Evolutionary conservation across 2,113 vertebrate species (phyloP).

Genomic region (Hippocampus abdominalis): DNA sequence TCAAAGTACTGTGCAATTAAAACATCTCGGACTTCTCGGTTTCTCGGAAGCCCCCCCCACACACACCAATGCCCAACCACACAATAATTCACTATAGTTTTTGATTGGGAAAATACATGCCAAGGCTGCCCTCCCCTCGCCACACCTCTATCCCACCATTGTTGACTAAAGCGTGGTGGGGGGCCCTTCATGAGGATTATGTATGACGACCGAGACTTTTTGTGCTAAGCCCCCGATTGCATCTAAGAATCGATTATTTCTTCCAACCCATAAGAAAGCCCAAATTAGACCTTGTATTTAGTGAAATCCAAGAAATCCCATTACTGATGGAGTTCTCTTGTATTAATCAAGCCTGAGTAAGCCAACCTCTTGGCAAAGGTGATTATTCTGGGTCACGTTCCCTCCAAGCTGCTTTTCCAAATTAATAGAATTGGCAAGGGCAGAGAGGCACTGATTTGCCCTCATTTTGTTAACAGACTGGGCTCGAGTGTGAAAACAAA

Average conservation of each 20-base stretch:
- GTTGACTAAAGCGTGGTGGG: too few relatives aligned
- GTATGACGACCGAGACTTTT: too few relatives aligned
- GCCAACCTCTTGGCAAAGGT: slow-evolving; percentile 44
- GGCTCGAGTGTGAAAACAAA: slow-evolving; percentile 14
- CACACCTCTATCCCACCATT: too few relatives aligned
- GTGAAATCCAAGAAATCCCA: not conserved
- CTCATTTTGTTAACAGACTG: slow-evolving; percentile 37
- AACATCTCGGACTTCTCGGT: too few relatives aligned
- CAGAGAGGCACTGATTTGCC: slow-evolving; percentile 39
- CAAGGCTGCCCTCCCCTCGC: too few relatives aligned
- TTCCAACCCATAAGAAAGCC: not conserved
- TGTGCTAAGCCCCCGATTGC: not conserved
- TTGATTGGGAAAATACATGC: too few relatives aligned
- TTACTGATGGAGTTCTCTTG: not conserved
- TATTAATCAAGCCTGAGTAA: slow-evolving; percentile 34
- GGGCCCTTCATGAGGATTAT: too few relatives aligned
- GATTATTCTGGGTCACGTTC: slow-evolving; percentile 64
- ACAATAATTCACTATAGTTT: too few relatives aligned
- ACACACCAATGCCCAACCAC: too few relatives aligned
- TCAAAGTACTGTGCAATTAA: too few relatives aligned
- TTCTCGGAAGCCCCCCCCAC: too few relatives aligned
- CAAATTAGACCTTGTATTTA: not conserved
- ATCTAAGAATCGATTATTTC: not conserved
- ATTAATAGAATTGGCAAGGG: slow-evolving; percentile 53
- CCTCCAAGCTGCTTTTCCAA: slow-evolving; percentile 59